phyloP scores from a whole-genome alignment of 2,797 vertebrate species.

The Chaetophractus vellerosus region DNA sequence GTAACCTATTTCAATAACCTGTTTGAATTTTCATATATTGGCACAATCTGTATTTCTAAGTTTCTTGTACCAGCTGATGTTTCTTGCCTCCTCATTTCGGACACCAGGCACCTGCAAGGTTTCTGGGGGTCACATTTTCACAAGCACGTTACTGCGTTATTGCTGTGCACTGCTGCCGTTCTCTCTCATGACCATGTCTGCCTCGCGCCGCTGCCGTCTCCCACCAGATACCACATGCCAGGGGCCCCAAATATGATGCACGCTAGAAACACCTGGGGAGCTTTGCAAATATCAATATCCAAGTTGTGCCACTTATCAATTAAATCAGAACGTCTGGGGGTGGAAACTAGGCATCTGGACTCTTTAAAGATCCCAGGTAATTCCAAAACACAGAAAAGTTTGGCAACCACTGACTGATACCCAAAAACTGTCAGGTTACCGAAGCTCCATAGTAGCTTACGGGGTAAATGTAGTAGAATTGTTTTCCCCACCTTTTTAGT shows the following conservation, averaged over 20 bases:
- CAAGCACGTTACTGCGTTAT: background rate
- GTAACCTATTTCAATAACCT: background rate
- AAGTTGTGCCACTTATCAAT: background rate
- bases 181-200: background rate
- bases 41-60: background rate
- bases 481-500: background rate
- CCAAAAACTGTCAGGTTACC: background rate
- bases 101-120: background rate
- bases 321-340: background rate
- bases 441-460: rapidly evolving
- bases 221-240: background rate
- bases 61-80: background rate
- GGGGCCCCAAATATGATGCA: background rate
- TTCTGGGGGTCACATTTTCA: background rate
- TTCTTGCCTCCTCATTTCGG: background rate
- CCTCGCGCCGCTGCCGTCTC: background rate
- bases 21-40: background rate
- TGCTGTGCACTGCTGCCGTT: background rate
- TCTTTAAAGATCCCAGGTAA: background rate
- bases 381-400: background rate
- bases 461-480: background rate
- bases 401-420: background rate
- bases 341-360: background rate
- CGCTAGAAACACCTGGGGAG: background rate
- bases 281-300: background rate